Evolutionary conservation across 2,888 invertebrate species (phyloP), one percentile per base, ranked within the genome.

Genomic region (Drosophila nr. medialis): DNA sequence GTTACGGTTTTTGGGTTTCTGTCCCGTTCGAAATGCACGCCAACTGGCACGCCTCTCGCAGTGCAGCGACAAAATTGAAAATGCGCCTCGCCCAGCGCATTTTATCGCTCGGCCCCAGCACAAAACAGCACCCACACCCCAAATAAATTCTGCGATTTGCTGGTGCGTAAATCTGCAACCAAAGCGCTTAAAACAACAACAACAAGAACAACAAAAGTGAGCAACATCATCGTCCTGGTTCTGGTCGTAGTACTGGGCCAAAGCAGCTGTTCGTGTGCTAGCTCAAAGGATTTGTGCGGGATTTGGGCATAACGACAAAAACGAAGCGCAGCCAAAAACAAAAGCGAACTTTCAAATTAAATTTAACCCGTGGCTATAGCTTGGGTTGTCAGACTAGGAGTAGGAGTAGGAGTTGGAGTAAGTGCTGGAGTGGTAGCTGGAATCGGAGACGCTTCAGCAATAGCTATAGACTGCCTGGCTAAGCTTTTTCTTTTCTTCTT

Each of bases 281-380:
- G 90, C 86, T 86, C 90, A 86, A 86, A 86, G 86, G 89, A 90
- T 86, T 86, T 86, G 86, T 90, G 86, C 86, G 77, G 90, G 89
- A 86, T 86, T 90, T 86, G 80, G 82, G 77, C 86, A 81, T 83
- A 88, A 83, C 82, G 86, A 88, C 90, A 88, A 85, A 90, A 88
- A 85, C 81, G 71, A 82, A 81, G 75, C 61, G 59, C 34, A 64
- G 65, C 78, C 74, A 74, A 73, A 64, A 89, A 83, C 70, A 89
- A 76, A 78, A 73, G 64, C 75, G 70, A 78, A 89, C 70, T 85
- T 85, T 81, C 75, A 89, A 85, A 89, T 85, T 85, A 87, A 85
- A 85, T 85, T 85, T 87, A 87, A 87, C 89, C 85, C 87, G 58
- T 81, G 70, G 77, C 75, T 68, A 68, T 51, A 71, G 77, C 66